Conservation (phyloP, 2,888 invertebrate genomes). For the Tyria jacobaeae region DNA sequence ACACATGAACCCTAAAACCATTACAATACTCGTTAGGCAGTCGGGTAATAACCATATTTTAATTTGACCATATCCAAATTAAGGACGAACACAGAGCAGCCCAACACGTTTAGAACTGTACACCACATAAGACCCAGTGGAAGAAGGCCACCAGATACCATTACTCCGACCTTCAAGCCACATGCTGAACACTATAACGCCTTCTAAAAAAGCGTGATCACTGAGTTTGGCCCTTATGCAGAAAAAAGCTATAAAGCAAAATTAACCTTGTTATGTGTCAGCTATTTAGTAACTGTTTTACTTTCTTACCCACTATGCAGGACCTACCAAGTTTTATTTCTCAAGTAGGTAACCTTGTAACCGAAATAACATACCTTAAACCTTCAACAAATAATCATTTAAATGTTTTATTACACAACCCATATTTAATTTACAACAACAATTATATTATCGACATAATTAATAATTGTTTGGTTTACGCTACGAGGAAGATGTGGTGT, state of each 20-base stretch:
- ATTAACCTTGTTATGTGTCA: no score
- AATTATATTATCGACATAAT: slow-evolving; percentile 8
- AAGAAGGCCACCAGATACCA: not conserved
- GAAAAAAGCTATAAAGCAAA: no score
- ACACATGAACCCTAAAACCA: no score
- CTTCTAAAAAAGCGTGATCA: no score
- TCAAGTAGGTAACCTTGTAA: slow-evolving; percentile 9
- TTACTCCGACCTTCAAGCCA: not conserved
- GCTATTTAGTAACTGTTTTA: no score
- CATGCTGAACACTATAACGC: no score
- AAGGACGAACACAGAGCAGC: not conserved
- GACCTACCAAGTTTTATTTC: not conserved
- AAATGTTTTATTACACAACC: slow-evolving; percentile 11
- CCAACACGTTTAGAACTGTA: not conserved
- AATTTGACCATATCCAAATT: no score
- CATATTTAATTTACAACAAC: slow-evolving; percentile 16
- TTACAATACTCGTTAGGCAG: no score
- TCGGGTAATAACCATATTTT: no score
- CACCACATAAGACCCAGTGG: not conserved
- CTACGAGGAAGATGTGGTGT: not conserved
- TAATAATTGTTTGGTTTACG: not conserved
- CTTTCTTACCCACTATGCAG: no score
- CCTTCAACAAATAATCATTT: slow-evolving; percentile 7
- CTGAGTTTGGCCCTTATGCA: no score
- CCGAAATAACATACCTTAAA: not conserved